Evolutionary conservation across 2,888 invertebrate species (phyloP), one percentile per base, ranked within the genome.

Genomic region (Homarus gammarus): DNA sequence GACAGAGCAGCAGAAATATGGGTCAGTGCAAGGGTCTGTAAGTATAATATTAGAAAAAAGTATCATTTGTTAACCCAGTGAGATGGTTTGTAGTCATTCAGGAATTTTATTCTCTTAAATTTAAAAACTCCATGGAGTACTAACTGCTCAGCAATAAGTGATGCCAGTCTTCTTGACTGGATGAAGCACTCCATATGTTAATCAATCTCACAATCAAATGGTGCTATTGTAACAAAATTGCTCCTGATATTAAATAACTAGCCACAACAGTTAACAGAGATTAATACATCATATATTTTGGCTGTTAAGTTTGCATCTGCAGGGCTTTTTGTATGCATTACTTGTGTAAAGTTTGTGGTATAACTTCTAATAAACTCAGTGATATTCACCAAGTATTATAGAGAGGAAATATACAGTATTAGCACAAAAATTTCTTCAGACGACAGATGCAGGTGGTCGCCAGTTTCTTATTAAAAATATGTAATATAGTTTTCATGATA

Each of bases 11-110:
- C 87, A 82, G 51, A 88, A 88, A 40, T 88, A 72, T 70, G 83
- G 88, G 33, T 44, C 88, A 0, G 49, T 75, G 1, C 86, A 86
- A 56, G 79, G 68, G 2, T 64, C 84, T 38, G 87, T 87, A 22
- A 84, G 70, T 78, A 88, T 84, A 33, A 88, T 83, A 0, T 33
- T 88, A n/a, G 88, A 88, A 64, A 88, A 88, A 56, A 64, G 88
- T 22, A 88, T 88, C 36, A 88, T 88, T 3, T 88, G 84, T 38
- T 88, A 77, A 78, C 61, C 33, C 31, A 31, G n/a, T 38, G 44
- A 18, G 31, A 44, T 40, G 27, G 18, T 36, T 44, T 31, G 38
- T 22, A 64, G 18, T 31, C 22, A 31, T 31, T 31, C 15, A 49
- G 68, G 27, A 18, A 49, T 83, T 64, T n/a, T 64, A 64, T 64